phyloP scores from a whole-genome alignment of 2,888 invertebrate species.

The Leptinotarsa tumamoca region DNA sequence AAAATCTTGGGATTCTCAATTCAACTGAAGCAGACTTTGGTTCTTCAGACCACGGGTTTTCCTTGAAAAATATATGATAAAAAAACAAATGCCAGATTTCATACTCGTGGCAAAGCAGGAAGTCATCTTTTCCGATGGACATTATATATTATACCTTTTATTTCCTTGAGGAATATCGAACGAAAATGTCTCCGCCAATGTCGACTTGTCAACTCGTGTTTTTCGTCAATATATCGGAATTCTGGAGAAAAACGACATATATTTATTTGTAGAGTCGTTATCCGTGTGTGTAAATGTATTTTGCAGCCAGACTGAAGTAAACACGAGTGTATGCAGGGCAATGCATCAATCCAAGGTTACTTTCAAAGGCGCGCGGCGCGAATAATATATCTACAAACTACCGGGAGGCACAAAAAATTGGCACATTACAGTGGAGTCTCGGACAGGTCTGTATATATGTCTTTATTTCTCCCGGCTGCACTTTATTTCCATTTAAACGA shows the following conservation, averaged over 20 bases:
- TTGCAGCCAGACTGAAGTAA: slow-evolving; percentile 64
- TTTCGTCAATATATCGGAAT: slow-evolving; percentile 45
- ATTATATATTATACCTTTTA: no score
- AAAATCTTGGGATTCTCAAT: no score
- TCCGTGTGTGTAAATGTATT: slow-evolving; percentile 62
- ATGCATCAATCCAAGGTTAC: slow-evolving; percentile 65
- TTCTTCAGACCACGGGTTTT: no score
- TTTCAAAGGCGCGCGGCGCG: slow-evolving; percentile 48
- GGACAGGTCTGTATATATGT: not conserved
- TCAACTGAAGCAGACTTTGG: no score
- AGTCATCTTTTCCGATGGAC: no score
- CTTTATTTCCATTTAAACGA: not conserved
- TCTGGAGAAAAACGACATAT: slow-evolving; percentile 49
- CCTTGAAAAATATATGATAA: no score
- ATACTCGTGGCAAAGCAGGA: no score
- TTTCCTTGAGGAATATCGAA: not conserved
- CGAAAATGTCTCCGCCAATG: slow-evolving; percentile 26
- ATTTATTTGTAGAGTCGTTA: slow-evolving; percentile 61
- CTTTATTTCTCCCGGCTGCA: not conserved
- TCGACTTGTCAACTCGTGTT: slow-evolving; percentile 31
- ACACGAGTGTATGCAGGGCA: slow-evolving; percentile 63
- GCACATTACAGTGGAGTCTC: not conserved
- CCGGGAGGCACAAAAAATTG: slow-evolving; percentile 17
- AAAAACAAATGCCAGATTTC: no score
- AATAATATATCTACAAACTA: slow-evolving; percentile 30